Evolutionary conservation across 2,797 vertebrate species (phyloP), one percentile per base, ranked within the genome.

Genomic region (Esox lucius): DNA sequence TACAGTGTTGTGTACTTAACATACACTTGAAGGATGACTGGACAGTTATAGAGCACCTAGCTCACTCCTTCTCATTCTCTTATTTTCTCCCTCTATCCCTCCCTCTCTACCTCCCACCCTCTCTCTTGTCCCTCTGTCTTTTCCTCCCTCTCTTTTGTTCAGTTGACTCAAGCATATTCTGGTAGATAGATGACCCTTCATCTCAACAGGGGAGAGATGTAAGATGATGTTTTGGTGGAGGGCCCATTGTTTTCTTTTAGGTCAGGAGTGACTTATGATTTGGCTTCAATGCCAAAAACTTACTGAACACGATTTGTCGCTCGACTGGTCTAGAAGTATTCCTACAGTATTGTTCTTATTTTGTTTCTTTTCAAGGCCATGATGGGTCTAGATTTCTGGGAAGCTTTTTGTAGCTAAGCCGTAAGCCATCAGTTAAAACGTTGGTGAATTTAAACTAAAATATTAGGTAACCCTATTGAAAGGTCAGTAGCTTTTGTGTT

Each of bases 401-500:
- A 19, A 11, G 22, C 53, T 56, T 2, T 19, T 35, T 39, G 6
- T 19, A 39, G 5, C 39, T 9, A 42, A 46, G 35, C 68, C 42
- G 48, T 46, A 71, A 13, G 48, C 12, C 51, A n/a, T 71, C 19
- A 59, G 8, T 71, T 28, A 71, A 56, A 61, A 53, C 24, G 9
- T 53, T 28, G 3, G 59, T 71, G 76, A 64, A 59, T 77, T 79
- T 46, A 79, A 75, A 65, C 56, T 15, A 16, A 53, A 76, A 77
- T 82, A 84, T 65, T 80, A 71, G 79, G 79, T 78, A 80, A 65
- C 73, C 64, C 82, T 86, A 85, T 87, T 80, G 84, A 85, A 88
- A 42, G 74, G 79, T 81, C 82, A 83, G 76, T 53, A 76, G 80
- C 87, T 90, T 90, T 85, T 90, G 89, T 92, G 84, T 87, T 87